Base-by-base conservation (phyloP, 2,888 invertebrate species). In the Spatulosminthurus flaviceps region DNA sequence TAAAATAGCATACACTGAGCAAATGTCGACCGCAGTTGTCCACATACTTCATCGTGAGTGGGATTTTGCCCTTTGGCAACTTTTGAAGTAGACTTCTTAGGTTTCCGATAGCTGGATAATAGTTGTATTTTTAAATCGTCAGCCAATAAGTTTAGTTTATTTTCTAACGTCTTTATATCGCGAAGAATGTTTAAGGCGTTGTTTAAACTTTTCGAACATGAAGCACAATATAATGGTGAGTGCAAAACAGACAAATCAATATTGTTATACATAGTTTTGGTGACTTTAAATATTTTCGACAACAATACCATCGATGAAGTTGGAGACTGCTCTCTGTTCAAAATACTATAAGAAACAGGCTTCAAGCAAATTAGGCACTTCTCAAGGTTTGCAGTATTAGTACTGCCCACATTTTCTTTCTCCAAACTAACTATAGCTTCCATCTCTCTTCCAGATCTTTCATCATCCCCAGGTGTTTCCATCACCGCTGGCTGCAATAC, bases 1-100 rank as follows among this genome's bases (percentile, higher is more conserved):
- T n/a, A 51, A 51, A 51, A 51, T n/a, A 51, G n/a, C 64, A 2
- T 64, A 64, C 64, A 64, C 24, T 64, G 64, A 11, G 64, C 64
- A 21, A 64, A 64, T 4, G 64, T 64, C n/a, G 11, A 4, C 24
- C 64, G 22, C 4, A 64, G 19, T 64, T 64, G 11, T 11, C 11
- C 64, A 16, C 11, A 64, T 24, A 64, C 64, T 26, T 9, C 5
- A 9, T 64, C 26, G n/a, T 64, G 64, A 64, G 4, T 60, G 4
- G 60, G 60, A 60, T 7, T 60, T 60, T 60, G n/a, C n/a, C n/a
- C n/a, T n/a, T n/a, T n/a, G n/a, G n/a, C n/a, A n/a, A n/a, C 60
- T 21, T 60, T 4, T 34, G 34, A 7, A 34, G 9, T 21, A 60
- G 60, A 21, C 16, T 5, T 60, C 16, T 13, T 21, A 2, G 51